These are phyloP conservation scores for Dascillus cervinus DNA, from an alignment of 2,888 invertebrate species.

Conservation along the genomic window DNA sequence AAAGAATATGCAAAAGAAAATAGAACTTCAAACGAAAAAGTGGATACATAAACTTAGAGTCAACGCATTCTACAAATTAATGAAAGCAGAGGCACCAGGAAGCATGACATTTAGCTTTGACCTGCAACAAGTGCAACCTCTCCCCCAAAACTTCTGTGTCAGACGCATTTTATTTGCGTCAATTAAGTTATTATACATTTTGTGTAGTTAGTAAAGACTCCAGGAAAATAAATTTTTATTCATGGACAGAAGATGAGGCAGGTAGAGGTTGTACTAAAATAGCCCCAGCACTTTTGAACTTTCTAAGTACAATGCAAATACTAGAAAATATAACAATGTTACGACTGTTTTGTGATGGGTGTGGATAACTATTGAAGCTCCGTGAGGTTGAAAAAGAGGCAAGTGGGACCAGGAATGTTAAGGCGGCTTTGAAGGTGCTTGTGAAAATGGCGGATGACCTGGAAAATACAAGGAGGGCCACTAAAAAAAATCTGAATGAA, in stretches of 20 bases:
- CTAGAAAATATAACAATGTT: background rate
- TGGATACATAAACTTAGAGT: background rate
- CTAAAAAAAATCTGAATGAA: too few relatives aligned
- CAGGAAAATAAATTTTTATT: slow-evolving; percentile 1
- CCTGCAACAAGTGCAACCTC: slow-evolving; percentile 1
- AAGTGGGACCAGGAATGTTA: too few relatives aligned
- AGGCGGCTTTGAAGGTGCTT: too few relatives aligned
- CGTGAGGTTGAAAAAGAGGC: too few relatives aligned
- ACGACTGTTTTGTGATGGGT: slow-evolving; percentile 3
- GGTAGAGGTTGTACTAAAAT: background rate
- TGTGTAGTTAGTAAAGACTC: background rate
- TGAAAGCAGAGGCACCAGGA: background rate
- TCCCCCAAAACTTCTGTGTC: background rate
- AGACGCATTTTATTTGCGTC: background rate
- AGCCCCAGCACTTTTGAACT: background rate
- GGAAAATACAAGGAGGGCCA: too few relatives aligned
- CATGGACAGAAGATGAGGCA: slow-evolving; percentile 1
- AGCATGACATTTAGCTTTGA: background rate
- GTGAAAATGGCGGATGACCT: too few relatives aligned
- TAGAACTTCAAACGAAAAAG: too few relatives aligned
- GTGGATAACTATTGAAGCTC: too few relatives aligned
- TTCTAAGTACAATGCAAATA: background rate
- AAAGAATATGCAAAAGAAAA: background rate
- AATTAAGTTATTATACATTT: slow-evolving; percentile 1
- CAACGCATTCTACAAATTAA: slow-evolving; percentile 1